Evolutionary conservation across 2,113 vertebrate species (phyloP).

Genomic region (Solea solea): DNA sequence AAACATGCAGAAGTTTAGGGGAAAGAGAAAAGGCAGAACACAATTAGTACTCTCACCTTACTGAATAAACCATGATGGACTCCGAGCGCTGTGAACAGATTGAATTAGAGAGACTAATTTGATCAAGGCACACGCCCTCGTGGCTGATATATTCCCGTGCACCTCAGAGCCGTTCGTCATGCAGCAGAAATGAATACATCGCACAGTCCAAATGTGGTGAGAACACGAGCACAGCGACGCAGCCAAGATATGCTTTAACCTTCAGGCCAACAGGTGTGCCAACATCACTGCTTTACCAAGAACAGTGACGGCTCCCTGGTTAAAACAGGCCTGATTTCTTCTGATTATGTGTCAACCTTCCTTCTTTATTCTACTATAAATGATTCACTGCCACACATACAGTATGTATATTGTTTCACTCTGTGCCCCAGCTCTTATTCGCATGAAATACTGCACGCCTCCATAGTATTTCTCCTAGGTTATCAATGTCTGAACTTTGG

Average conservation of each 20-base stretch:
- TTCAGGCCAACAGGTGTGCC: slow-evolving; percentile 50
- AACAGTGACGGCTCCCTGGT: slow-evolving; percentile 1
- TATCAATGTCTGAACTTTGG: not conserved
- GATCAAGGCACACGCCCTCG: slow-evolving; percentile 58
- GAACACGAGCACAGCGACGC: slow-evolving; percentile 23
- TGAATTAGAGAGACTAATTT: slow-evolving; percentile 70
- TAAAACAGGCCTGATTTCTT: slow-evolving; percentile 1
- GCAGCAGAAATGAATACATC: slow-evolving; percentile 47
- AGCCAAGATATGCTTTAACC: slow-evolving; percentile 22
- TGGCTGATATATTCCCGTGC: slow-evolving; percentile 34
- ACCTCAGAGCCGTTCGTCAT: slow-evolving; percentile 23
- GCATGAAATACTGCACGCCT: not conserved
- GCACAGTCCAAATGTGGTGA: slow-evolving; percentile 22
- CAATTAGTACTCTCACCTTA: slow-evolving; percentile 62
- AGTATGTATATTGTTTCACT: not conserved
- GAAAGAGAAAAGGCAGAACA: slow-evolving; percentile 36
- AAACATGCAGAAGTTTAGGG: slow-evolving; percentile 8
- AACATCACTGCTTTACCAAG: slow-evolving; percentile 25
- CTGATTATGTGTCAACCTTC: not conserved
- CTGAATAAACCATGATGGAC: slow-evolving; percentile 67
- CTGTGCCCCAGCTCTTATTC: not conserved
- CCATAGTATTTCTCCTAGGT: not conserved
- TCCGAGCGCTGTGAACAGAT: slow-evolving; percentile 63
- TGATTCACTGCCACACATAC: not conserved
- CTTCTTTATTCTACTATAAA: not conserved